These are phyloP conservation scores for Cheirogaleus major DNA, from an alignment of 2,797 vertebrate genomes.

Conservation along the genomic window DNA sequence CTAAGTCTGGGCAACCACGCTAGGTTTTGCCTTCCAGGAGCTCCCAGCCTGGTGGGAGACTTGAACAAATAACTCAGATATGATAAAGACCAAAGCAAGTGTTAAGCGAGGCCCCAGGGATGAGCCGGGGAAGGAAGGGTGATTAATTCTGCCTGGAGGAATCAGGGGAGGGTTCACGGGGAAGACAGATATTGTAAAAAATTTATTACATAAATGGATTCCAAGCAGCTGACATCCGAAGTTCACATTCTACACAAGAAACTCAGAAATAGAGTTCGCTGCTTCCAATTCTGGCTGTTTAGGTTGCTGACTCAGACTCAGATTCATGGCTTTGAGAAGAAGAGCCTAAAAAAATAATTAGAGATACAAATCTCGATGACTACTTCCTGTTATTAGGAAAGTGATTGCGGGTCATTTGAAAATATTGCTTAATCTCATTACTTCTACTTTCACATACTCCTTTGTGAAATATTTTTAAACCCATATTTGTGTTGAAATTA, in stretches of 20 bases:
- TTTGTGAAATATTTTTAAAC: slow-evolving; percentile 64
- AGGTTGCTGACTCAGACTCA: slow-evolving; percentile 52
- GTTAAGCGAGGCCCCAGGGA: background rate
- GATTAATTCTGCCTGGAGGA: slow-evolving; percentile 51
- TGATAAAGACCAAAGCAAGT: slow-evolving; percentile 41
- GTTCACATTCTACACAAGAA: slow-evolving; percentile 56
- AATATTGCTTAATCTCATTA: slow-evolving; percentile 80
- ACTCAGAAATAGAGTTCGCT: slow-evolving; percentile 56
- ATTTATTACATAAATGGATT: slow-evolving; percentile 65
- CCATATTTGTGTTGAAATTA: slow-evolving; percentile 52
- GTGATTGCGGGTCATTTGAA: slow-evolving; percentile 75
- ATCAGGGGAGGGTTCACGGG: background rate
- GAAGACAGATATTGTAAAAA: slow-evolving; percentile 39
- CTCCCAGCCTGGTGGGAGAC: background rate
- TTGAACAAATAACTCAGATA: background rate
- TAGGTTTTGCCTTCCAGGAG: background rate
- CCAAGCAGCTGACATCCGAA: slow-evolving; percentile 45
- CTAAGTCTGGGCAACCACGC: background rate
- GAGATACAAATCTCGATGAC: slow-evolving; percentile 76
- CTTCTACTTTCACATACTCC: slow-evolving; percentile 72
- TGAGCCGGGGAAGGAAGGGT: slow-evolving; percentile 11
- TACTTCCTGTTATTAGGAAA: slow-evolving; percentile 80
- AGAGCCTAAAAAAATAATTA: slow-evolving; percentile 79
- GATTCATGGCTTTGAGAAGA: slow-evolving; percentile 77
- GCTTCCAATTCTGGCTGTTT: slow-evolving; percentile 46